These are phyloP conservation scores for Cavia aperea DNA, from an alignment of 2,113 vertebrate genomes.

Conservation along the genomic window DNA sequence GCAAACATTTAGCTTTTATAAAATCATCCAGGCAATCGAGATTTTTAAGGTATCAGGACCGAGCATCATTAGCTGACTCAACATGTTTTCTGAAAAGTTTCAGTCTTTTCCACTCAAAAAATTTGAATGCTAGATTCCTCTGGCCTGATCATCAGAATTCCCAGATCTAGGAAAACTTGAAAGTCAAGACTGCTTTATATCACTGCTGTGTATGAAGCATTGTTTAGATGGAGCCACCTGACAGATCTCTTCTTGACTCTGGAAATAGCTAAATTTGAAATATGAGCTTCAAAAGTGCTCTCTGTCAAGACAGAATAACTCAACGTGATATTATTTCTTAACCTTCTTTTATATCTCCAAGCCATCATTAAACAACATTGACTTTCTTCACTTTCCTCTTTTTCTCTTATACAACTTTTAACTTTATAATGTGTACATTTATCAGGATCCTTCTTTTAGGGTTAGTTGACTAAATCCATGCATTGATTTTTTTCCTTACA, in stretches of 20 bases:
- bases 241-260: neutral
- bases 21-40: neutral
- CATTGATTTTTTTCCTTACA: conserved; percentile 24
- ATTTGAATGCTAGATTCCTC: neutral
- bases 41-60: neutral
- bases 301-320: neutral
- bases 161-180: neutral
- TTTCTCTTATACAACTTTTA: conserved; percentile 1
- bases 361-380: neutral
- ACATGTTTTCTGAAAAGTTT: neutral
- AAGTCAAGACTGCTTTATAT: neutral
- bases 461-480: conserved; percentile 7
- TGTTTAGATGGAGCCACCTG: neutral
- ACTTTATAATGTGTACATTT: neutral
- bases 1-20: neutral
- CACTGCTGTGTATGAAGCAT: neutral
- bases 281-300: neutral
- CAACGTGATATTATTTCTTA: neutral
- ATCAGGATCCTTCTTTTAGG: conserved; percentile 20
- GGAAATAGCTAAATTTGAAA: conserved; percentile 18
- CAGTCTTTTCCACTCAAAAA: neutral
- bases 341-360: neutral
- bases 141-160: neutral
- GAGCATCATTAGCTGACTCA: neutral
- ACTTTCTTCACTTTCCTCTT: neutral